Evolutionary conservation across 2,113 vertebrate species (phyloP), one percentile per base, ranked within the genome.

Genomic region (Pongo abelii): DNA sequence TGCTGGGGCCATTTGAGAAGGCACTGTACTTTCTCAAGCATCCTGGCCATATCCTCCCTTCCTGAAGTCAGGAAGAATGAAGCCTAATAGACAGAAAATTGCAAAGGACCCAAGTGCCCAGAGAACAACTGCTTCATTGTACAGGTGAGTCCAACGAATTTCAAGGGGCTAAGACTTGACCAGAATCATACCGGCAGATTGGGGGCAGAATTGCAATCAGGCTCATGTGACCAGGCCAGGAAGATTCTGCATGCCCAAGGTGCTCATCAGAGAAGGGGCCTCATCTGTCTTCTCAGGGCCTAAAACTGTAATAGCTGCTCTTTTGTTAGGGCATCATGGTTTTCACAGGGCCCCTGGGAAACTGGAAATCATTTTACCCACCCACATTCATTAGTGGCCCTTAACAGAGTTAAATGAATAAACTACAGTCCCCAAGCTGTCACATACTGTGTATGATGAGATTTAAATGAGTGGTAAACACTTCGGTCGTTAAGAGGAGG

Each of bases 281-380:
- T 55, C 22, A 16, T 48, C 30, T 84, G 46, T 95, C 38, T 91
- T 96, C 25, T 91, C 30, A 57, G 52, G 61, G 50, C 13, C 32
- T 93, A 40, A 90, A 86, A 70, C 50, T 91, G 14, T 16, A 55
- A 92, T 88, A 25, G 17, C 32, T 72, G 9, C 55, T 72, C 20
- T 97, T 93, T 84, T 84, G 23, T 94, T 91, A 95, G 40, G 74
- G 40, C 23, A 22, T 22, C 16, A 20, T 48, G 72, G 23, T 91
- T 96, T 96, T 59, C 84, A 69, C 35, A 89, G 81, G 35, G 50
- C 57, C 43, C 78, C 46, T 57, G 64, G 38, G 59, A 96, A 95
- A 78, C 64, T 77, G 74, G 57, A 88, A 95, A 91, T 55, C 46
- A 79, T 84, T 94, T 79, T 93, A 85, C 48, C 69, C 69, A 90